Conservation (phyloP, 2,888 invertebrate species). For the Lacanobia wlatinum region DNA sequence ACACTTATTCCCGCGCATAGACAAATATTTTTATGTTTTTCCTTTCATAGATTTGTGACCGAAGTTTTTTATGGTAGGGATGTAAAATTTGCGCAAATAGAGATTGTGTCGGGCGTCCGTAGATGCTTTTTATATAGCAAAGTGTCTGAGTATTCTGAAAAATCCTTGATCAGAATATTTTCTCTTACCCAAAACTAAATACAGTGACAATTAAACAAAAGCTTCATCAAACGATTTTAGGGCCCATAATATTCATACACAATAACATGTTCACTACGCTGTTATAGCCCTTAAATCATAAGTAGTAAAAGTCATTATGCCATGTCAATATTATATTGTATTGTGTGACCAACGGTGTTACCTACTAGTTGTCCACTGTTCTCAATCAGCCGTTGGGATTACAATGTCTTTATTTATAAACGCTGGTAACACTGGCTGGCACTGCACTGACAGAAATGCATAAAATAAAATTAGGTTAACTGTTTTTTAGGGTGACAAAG, state of each 20-base stretch:
- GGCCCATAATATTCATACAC: conserved; percentile 14
- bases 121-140: conserved; percentile 3
- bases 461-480: conserved; percentile 71
- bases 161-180: not conserved
- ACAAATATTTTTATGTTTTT: conserved; percentile 58
- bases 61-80: conserved; percentile 45
- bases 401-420: conserved; percentile 67
- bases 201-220: conserved; percentile 6
- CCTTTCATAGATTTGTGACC: conserved; percentile 36
- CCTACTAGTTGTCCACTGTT: conserved; percentile 26
- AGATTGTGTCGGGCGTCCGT: conserved; percentile 12
- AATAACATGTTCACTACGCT: conserved; percentile 6
- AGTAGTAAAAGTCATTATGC: conserved; percentile 26
- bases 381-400: conserved; percentile 49
- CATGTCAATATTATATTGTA: conserved; percentile 22
- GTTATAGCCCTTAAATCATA: conserved; percentile 23
- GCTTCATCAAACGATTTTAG: conserved; percentile 21
- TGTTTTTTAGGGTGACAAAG: conserved; percentile 57
- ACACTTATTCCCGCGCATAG: conserved; percentile 13
- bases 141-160: not conserved
- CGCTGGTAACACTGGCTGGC: conserved; percentile 54
- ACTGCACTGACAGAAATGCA: conserved; percentile 57
- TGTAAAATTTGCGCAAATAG: conserved; percentile 47
- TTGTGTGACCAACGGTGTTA: conserved; percentile 28
- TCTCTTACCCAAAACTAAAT: not conserved